Evolutionary conservation across 2,888 invertebrate genomes (phyloP), one percentile per base, ranked within the genome.

Genomic region (Eupsilia transversa): DNA sequence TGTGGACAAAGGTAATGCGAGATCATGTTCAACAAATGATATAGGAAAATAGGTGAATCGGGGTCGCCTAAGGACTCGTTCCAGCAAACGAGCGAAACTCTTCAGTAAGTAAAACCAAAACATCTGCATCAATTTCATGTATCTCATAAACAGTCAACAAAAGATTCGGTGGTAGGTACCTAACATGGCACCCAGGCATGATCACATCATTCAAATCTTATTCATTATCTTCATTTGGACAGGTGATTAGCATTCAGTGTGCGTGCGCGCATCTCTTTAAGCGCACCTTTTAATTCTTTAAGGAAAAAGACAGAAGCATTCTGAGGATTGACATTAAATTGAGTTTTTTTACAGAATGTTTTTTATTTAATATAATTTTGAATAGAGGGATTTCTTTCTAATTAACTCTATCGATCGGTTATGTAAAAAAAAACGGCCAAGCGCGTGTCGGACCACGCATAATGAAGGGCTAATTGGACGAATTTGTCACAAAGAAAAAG

Each of bases 221-320:
- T 81, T 77, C 60, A 59, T 72, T 57, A 72, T 56, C 59, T 68
- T 46, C n/a, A 57, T 80, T 77, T 81, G 80, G 60, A 65, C 41
- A 35, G 6, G 14, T 66, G 52, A 59, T 80, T 82, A 70, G 54
- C 38, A 80, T 80, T 66, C 73, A 30, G 17, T 10, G 0, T 69
- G 73, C 82, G 68, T 27, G 7, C 41, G 57, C 78, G 61, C 69
- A 80, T 82, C 81, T 82, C 74, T 27, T 66, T 60, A 56, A 56
- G 71, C 38, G 63, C 56, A 46, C 59, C 63, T 73, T 61, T 72
- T 41, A 49, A 57, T 69, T 71, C 59, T 71, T 7, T 54, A 63
- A 54, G 70, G 66, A 41, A 69, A 63, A 54, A 38, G 41, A 67
- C 38, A 41, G 49, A 43, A 20, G n/a, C 35, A 10, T n/a, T 38